phyloP scores from a whole-genome alignment of 1,140 invertebrate species.

The Caenorhabditis briggsae region DNA sequence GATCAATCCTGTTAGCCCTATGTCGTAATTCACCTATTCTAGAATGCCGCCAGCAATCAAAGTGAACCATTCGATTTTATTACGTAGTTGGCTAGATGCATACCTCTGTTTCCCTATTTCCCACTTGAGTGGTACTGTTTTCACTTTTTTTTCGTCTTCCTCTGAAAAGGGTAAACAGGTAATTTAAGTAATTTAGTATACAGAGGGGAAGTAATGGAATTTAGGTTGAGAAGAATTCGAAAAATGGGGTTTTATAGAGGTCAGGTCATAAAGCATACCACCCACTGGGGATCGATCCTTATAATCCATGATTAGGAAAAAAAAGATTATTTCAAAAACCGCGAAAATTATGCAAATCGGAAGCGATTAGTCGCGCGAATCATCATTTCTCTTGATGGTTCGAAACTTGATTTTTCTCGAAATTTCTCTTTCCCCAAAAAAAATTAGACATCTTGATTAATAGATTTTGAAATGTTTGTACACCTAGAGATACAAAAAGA shows the following conservation, averaged over 20 bases:
- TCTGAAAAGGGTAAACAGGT: constrained; percentile 1
- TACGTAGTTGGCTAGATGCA: neutral
- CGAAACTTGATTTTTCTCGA: constrained; percentile 30
- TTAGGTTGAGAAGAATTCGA: neutral
- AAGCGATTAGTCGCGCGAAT: constrained; percentile 39
- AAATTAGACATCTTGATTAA: constrained; percentile 18
- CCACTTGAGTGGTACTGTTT: constrained; percentile 30
- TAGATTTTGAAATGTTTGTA: constrained; percentile 48
- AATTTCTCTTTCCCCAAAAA: neutral
- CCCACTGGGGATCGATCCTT: neutral
- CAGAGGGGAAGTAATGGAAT: neutral
- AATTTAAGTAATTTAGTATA: neutral
- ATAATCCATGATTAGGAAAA: too few relatives aligned
- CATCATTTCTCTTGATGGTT: neutral
- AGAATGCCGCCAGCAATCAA: neutral
- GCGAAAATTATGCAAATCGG: constrained; percentile 35
- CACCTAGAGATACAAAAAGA: neutral
- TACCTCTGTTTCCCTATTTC: neutral
- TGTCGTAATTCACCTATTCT: neutral
- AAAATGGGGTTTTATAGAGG: neutral
- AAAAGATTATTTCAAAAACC: neutral
- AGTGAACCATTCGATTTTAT: constrained; percentile 30
- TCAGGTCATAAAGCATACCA: neutral
- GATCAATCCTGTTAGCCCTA: neutral
- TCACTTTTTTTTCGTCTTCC: neutral